Base-by-base conservation (phyloP, 2,797 vertebrate species). In the Epinephelus malabaricus region DNA sequence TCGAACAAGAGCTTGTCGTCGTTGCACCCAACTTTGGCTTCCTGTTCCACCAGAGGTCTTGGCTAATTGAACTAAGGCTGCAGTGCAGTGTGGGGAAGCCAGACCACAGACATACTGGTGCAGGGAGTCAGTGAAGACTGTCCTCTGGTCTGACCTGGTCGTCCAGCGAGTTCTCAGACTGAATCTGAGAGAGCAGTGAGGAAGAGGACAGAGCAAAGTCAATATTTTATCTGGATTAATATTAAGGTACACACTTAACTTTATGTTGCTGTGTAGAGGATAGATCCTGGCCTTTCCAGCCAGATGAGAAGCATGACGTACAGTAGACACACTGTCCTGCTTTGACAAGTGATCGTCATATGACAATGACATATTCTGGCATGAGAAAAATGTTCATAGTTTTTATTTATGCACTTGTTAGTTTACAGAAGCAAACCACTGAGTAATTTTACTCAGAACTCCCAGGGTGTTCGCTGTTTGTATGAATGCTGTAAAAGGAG, bases 111-210 rank as follows among this genome's bases (percentile, higher is more conserved):
- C 83, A 63, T 95, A 98, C 66, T 96, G 87, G 76, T 97, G 93
- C 72, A 97, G 94, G 55, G 91, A 95, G 83, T 97, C 97, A 0
- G 94, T 92, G 25, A 98, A 96, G 21, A 94, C 89, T 0, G 89
- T 94, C 75, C 91, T 96, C 34, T 95, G 89, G 73, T 96, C 95
- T 1, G 93, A 95, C 85, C 95, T 96, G 19, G 90, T 93, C 1
- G 87, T 95, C 98, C 98, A 98, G 68, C 94, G 96, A 15, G 96
- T 96, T 92, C 95, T 97, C 86, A 99, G 91, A 73, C 92, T 96
- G 73, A 99, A 94, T 84, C 92, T 93, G 72, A 54, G 17, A 54
- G 34, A 68, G 14, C 1, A 70, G 73, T 46, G 17, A 64, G 17
- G 25, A 73, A 66, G 25, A 51, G 19, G 11, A 76, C 5, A 43